Evolutionary conservation across 1,140 invertebrate species (phyloP), one percentile per base, ranked within the genome.

Genomic region (Sesamia nonagrioides): DNA sequence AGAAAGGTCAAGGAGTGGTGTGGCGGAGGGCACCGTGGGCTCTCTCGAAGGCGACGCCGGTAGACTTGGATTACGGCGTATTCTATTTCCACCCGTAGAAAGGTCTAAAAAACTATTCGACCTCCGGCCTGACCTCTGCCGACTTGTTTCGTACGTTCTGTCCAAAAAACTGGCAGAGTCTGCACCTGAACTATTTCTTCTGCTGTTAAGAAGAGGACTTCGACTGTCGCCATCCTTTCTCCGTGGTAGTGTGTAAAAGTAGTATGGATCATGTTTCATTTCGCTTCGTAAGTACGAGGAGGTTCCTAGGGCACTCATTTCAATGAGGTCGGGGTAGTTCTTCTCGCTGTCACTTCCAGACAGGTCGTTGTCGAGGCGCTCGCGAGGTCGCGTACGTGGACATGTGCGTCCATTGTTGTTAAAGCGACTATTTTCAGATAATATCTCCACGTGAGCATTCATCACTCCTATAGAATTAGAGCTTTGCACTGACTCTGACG

Each of bases 281-380:
- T 95, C 89, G 80, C 81, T 88, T 42, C 88, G 80, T 60, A 91
- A 78, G 84, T 95, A 95, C 63, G 84, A 89, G 11, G 91, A 91
- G 8, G 89, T 85, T 48, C 95, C 94, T 52, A 96, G 93, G 78
- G 96, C 96, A 83, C 96, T 96, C 84, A 96, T 96, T 89, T 97
- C 96, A 83, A 97, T 94, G 13, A 97, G 95, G 85, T 97, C 97
- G 0, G 97, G 97, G 79, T 96, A 97, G 87, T 96, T 96, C 81
- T 95, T 96, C 80, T 96, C 96, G 86, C 95, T 95, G 88, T 96
- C 95, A 82, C 96, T 94, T 63, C 90, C 89, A 88, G 93, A 95
- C 40, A 96, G 88, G 93, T 96, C 95, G 86, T 95, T 95, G 88
- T 95, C 96, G 54, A 95, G 93, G 11, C 90, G 94, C 45, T 95